A percentile compares a stretch with the other conserved stretches of the same genome.
Conservation (phyloP, 2,888 invertebrate species). For the Eilema caniola region DNA sequence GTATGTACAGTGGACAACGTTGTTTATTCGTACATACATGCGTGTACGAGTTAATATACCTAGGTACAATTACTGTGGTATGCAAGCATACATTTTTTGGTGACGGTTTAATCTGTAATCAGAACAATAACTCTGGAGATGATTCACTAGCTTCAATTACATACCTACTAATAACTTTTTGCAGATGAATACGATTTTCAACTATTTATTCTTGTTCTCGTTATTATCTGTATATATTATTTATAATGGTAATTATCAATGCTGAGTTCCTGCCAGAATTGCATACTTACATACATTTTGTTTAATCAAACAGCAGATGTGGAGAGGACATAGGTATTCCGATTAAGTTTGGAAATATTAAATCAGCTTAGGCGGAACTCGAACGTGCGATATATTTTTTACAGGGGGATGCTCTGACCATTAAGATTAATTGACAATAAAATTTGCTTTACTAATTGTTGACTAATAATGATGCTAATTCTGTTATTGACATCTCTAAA, state of each 20-base stretch:
- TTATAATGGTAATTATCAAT: no score
- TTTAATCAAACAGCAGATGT: slow-evolving; percentile 18
- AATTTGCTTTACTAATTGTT: no score
- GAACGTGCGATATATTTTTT: no score
- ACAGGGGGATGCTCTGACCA: no score
- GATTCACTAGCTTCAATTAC: slow-evolving; percentile 39
- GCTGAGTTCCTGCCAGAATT: slow-evolving; percentile 21
- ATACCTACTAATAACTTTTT: slow-evolving; percentile 39
- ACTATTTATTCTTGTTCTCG: slow-evolving; percentile 29
- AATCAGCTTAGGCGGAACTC: no score
- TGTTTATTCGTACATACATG: slow-evolving; percentile 32
- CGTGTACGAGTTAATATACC: slow-evolving; percentile 19
- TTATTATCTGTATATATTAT: no score
- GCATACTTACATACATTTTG: slow-evolving; percentile 22
- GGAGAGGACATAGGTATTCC: not conserved
- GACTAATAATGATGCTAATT: no score
- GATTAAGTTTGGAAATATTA: no score
- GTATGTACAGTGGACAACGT: slow-evolving; percentile 31
- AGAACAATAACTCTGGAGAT: slow-evolving; percentile 40
- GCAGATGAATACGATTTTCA: slow-evolving; percentile 41
- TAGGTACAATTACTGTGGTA: slow-evolving; percentile 60
- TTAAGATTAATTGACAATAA: no score
- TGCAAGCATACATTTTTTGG: slow-evolving; percentile 43
- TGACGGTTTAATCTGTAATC: slow-evolving; percentile 40
- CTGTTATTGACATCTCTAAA: no score